phyloP scores from a whole-genome alignment of 2,113 vertebrate species.

The Dipodomys ordii region DNA sequence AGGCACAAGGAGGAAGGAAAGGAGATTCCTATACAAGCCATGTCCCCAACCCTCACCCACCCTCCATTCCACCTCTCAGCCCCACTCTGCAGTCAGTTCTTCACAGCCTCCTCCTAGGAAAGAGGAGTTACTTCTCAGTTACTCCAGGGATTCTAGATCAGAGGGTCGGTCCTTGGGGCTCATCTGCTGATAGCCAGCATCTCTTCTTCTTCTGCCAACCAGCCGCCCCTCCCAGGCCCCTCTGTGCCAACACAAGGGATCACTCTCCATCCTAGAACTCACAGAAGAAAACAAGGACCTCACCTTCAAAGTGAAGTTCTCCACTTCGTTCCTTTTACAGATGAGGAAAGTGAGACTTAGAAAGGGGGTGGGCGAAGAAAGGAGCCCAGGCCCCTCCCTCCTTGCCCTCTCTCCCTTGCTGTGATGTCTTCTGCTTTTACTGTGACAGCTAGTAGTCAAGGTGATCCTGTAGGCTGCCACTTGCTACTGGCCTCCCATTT shows the following conservation, averaged over 20 bases:
- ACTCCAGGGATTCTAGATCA: neutral
- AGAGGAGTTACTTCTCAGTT: neutral
- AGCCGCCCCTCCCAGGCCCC: neutral
- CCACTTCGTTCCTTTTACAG: neutral
- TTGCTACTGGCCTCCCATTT: neutral
- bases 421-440: neutral
- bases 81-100: neutral
- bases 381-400: neutral
- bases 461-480: neutral
- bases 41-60: too few relatives aligned
- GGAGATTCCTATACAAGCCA: too few relatives aligned
- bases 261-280: neutral
- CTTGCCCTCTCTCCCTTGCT: neutral
- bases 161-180: too few relatives aligned
- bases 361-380: too few relatives aligned
- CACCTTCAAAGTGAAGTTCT: neutral
- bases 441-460: neutral
- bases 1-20: neutral
- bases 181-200: neutral
- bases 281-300: neutral
- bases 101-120: neutral
- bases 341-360: neutral
- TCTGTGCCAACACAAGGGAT: neutral
- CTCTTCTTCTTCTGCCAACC: neutral
- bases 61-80: too few relatives aligned